A percentile compares a stretch with the other conserved stretches of the same genome.
These are phyloP conservation scores for Tetraneura akinire DNA, from an alignment of 1,140 invertebrate species.

Conservation along the genomic window DNA sequence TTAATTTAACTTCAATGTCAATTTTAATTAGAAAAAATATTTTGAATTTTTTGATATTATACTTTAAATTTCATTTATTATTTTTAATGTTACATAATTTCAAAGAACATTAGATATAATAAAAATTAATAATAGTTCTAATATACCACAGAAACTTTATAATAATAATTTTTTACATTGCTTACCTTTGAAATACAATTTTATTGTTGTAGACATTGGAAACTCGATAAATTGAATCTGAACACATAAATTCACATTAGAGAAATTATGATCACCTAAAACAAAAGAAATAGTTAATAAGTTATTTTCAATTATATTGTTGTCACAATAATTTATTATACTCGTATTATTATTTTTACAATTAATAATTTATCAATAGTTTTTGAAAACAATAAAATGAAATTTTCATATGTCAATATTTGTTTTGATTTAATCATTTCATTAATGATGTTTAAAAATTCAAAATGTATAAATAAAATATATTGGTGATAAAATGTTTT, in stretches of 20 bases:
- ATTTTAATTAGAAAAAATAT: background rate
- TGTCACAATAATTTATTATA: background rate
- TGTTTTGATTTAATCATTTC: no score
- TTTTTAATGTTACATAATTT: background rate
- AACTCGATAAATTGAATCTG: background rate
- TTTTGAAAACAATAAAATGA: no score
- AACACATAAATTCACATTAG: background rate
- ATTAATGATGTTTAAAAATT: no score
- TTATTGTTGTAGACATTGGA: background rate
- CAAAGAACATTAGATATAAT: background rate
- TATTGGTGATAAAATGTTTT: no score
- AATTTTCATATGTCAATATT: no score
- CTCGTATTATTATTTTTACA: background rate
- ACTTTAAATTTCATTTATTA: no score
- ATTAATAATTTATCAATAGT: no score
- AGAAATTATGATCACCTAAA: conserved; percentile 16
- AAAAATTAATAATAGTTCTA: no score
- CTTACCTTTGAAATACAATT: conserved; percentile 17
- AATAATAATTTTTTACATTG: background rate
- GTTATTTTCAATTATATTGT: background rate
- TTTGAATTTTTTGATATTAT: background rate
- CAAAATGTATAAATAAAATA: no score
- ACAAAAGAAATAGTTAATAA: background rate
- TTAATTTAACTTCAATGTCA: background rate
- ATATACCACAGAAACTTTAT: background rate